Conservation (phyloP, 2,113 vertebrate species). For the Platanista minor region DNA sequence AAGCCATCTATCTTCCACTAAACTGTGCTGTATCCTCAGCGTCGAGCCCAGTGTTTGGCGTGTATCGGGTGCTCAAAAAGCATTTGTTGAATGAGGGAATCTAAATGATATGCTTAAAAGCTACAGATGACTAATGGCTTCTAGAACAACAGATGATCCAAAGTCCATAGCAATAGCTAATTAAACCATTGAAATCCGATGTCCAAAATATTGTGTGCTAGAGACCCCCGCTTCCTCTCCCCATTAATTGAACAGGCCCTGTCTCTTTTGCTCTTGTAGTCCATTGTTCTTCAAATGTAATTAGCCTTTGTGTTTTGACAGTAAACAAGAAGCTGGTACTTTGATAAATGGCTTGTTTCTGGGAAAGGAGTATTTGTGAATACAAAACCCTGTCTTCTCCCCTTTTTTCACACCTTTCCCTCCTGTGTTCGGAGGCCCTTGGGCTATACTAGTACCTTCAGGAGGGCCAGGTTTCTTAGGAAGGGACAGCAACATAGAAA, state of each 20-base stretch:
- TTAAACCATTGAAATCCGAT: constrained; percentile 58
- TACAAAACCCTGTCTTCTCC: constrained; percentile 56
- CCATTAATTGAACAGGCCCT: constrained; percentile 52
- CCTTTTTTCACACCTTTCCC: neutral
- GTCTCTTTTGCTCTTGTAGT: constrained; percentile 67
- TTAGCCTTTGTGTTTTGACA: constrained; percentile 81
- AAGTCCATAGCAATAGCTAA: constrained; percentile 5
- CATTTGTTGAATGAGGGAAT: neutral
- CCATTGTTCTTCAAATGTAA: constrained; percentile 79
- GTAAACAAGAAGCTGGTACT: constrained; percentile 67
- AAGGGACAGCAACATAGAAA: neutral
- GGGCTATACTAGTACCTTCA: neutral
- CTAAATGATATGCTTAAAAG: neutral
- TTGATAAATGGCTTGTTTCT: constrained; percentile 81
- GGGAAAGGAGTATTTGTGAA: constrained; percentile 71
- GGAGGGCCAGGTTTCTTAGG: neutral
- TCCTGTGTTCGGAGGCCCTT: neutral
- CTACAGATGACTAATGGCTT: constrained; percentile 34
- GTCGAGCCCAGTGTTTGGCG: neutral
- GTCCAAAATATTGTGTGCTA: constrained; percentile 38
- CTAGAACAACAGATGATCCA: neutral
- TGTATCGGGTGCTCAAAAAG: neutral
- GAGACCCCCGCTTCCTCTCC: constrained; percentile 21
- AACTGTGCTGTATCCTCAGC: neutral
- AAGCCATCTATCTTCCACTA: neutral